Conservation (phyloP, 1,140 invertebrate species). For the Drosophila pachea region DNA sequence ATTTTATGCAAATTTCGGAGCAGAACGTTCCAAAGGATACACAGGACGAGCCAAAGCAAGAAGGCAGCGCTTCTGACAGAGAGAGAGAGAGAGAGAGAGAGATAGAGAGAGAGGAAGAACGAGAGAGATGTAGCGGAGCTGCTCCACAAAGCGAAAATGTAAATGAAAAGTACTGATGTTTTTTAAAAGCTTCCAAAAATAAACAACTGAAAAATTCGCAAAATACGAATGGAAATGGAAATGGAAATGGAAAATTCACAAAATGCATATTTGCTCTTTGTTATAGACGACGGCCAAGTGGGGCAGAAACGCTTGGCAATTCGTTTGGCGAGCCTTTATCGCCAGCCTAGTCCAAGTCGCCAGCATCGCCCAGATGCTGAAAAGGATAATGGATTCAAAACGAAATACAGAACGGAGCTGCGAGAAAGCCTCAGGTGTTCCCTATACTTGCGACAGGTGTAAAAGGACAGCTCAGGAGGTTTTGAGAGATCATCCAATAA, state of each 20-base stretch:
- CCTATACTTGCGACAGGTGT: no score
- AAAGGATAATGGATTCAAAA: no score
- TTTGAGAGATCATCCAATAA: no score
- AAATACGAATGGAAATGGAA: conserved; percentile 66
- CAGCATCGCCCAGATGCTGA: no score
- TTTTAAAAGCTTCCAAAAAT: conserved; percentile 75
- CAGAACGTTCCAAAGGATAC: conserved; percentile 70
- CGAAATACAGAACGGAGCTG: no score
- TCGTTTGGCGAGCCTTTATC: not conserved
- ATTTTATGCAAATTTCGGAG: conserved; percentile 78
- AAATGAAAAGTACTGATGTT: conserved; percentile 74
- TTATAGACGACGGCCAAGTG: conserved; percentile 33
- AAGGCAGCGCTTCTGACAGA: not conserved
- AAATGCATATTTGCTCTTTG: conserved; percentile 72
- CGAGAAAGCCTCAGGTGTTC: no score
- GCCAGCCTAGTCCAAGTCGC: no score
- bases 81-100: not conserved
- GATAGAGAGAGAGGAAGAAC: not conserved
- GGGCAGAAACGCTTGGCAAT: not conserved
- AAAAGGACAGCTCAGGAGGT: no score
- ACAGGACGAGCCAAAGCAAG: conserved; percentile 39
- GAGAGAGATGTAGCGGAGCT: not conserved
- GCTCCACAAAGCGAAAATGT: conserved; percentile 70
- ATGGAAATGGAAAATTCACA: conserved; percentile 61
- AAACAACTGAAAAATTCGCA: conserved; percentile 74